Base-by-base conservation (phyloP, 2,797 vertebrate species). In the Myiotriccus ornatus region DNA sequence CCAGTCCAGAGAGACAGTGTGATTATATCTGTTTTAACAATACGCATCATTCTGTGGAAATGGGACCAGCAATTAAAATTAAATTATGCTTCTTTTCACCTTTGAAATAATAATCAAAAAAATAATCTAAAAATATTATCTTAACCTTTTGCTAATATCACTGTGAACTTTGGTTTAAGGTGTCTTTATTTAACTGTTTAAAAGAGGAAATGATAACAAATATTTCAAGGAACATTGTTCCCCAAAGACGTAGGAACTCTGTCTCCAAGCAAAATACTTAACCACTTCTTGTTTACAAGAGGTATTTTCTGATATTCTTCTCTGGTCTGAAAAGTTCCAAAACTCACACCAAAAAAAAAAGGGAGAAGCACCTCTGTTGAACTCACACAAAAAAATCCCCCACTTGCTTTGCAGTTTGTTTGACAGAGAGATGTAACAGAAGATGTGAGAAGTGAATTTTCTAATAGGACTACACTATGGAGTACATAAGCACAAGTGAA, bases 131-230 rank as follows among this genome's bases (percentile, higher is more conserved):
- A 95, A 94, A 90, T 90, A 94, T 92, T 95, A 90, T 93, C 63
- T 74, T 95, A 96, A 95, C 75, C 63, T 94, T 92, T 90, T 90
- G 41, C 81, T 92, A 80, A 67, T 77, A 95, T 70, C 62, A 3
- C 37, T 68, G 71, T 94, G 88, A 95, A 75, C 81, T 84, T 83
- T 74, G 41, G 59, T 84, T 94, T 93, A 93, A 94, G 77, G 70
- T 79, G 77, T 90, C 68, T 84, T 84, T 95, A 89, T 89, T 93
- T 84, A 90, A 93, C 59, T 84, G 93, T 78, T 95, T 81, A 49
- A 84, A 75, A 96, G 95, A 93, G 96, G 92, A 96, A 96, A 57
- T 18, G 78, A 94, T 94, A 93, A 90, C 50, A 78, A 76, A 87
- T 23, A 6, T 91, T 90, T 88, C 82, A 94, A 94, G 64, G 28